A percentile compares a stretch with the other conserved stretches of the same genome.
These are phyloP conservation scores for Onychostoma macrolepis DNA, from an alignment of 2,113 vertebrate species.

Conservation along the genomic window DNA sequence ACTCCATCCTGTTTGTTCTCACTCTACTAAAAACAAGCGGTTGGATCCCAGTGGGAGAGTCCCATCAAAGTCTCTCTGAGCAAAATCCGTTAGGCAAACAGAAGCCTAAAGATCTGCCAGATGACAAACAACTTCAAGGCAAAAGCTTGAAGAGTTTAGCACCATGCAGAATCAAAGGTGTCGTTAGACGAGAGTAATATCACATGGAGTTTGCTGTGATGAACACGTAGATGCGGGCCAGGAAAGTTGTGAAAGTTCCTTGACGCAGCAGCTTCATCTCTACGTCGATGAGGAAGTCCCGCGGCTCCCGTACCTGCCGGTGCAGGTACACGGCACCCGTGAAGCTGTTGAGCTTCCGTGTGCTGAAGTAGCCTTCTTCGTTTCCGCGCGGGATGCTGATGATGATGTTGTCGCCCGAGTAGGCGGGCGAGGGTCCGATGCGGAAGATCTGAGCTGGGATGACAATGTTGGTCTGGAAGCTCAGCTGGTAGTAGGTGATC, in stretches of 20 bases:
- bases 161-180: constrained; percentile 61
- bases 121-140: constrained; percentile 61
- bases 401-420: constrained; percentile 85
- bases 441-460: constrained; percentile 91
- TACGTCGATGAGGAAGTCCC: constrained; percentile 90
- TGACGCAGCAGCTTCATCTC: constrained; percentile 95
- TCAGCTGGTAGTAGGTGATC: constrained; percentile 92
- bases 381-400: constrained; percentile 87
- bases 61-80: constrained; percentile 25
- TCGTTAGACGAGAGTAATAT: not conserved
- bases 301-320: constrained; percentile 79
- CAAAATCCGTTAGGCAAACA: constrained; percentile 44
- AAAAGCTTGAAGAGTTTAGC: constrained; percentile 67
- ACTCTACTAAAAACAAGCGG: constrained; percentile 43
- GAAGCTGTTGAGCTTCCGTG: constrained; percentile 85
- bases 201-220: constrained; percentile 81
- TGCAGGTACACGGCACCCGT: constrained; percentile 88
- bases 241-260: constrained; percentile 86
- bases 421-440: constrained; percentile 87
- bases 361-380: constrained; percentile 87
- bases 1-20: constrained; percentile 30
- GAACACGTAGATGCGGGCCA: constrained; percentile 90
- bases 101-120: constrained; percentile 27
- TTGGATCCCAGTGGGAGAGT: constrained; percentile 31
- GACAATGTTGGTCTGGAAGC: constrained; percentile 87